phyloP scores from a whole-genome alignment of 2,113 vertebrate genomes.

The Calypte anna region DNA sequence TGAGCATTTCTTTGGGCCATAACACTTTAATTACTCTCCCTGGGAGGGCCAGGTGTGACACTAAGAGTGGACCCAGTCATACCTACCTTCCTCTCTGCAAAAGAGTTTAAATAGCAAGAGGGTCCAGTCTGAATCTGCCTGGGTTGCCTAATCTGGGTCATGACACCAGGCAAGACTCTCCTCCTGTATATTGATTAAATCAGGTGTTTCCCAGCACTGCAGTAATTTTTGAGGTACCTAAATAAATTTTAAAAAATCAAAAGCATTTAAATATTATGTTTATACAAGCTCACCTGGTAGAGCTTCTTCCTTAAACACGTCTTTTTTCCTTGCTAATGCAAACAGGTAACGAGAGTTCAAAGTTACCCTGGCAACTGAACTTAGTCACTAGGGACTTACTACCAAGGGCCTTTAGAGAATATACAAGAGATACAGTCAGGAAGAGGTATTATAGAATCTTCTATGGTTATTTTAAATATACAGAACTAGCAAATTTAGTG shows the following conservation, averaged over 20 bases:
- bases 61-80: no score
- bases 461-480: background rate
- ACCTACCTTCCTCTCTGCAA: no score
- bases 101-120: no score
- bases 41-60: no score
- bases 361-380: constrained; percentile 64
- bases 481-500: background rate
- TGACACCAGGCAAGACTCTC: background rate
- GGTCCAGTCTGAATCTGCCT: no score
- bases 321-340: background rate
- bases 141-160: no score
- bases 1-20: no score
- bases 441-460: constrained; percentile 20
- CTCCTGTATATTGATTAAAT: background rate
- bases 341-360: constrained; percentile 41
- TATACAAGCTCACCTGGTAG: background rate
- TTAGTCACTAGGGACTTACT: constrained; percentile 52
- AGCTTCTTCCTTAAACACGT: background rate
- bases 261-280: background rate
- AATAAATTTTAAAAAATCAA: background rate
- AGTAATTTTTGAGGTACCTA: background rate
- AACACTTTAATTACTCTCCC: no score
- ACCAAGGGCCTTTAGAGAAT: constrained; percentile 6
- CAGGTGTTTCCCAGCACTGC: background rate
- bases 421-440: background rate